Evolutionary conservation across 2,797 vertebrate species (phyloP).

Genomic region (Fringilla coelebs): DNA sequence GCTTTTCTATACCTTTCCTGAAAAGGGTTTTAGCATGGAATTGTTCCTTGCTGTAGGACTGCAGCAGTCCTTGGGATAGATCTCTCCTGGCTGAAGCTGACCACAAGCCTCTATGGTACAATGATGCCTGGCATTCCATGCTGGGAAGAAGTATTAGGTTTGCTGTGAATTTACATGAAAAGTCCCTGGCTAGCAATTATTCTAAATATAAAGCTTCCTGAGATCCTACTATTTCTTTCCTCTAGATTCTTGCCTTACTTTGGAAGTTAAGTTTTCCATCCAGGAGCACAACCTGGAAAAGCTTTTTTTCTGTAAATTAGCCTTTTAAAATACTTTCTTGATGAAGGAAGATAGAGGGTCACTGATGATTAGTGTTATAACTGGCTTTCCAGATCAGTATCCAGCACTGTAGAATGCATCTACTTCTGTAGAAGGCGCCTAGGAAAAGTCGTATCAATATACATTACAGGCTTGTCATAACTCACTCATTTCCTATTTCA

Average conservation of each 20-base stretch:
- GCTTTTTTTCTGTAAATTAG: slow-evolving; percentile 35
- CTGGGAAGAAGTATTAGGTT: neutral
- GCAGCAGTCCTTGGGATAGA: neutral
- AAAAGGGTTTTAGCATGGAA: neutral
- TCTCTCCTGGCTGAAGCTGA: neutral
- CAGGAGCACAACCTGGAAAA: neutral
- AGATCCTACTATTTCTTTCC: neutral
- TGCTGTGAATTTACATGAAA: neutral
- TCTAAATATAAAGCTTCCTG: slow-evolving; percentile 8
- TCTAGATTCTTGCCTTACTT: neutral
- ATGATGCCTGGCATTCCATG: neutral
- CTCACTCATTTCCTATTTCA: slow-evolving; percentile 62
- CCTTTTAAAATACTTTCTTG: neutral
- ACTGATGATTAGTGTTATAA: neutral
- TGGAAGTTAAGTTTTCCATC: neutral
- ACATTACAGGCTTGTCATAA: slow-evolving; percentile 57
- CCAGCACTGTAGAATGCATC: neutral
- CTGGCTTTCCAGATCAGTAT: neutral
- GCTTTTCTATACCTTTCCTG: slow-evolving; percentile 19
- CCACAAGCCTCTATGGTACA: neutral
- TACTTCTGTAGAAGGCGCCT: neutral
- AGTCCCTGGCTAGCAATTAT: neutral
- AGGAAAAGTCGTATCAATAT: slow-evolving; percentile 36
- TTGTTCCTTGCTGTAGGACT: neutral
- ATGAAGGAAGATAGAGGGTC: neutral